Percentiles rank a stretch among this genome's conserved stretches.
Conservation (phyloP, 64 coral and sea anemone genomes). For the Pocillopora verrucosa region DNA sequence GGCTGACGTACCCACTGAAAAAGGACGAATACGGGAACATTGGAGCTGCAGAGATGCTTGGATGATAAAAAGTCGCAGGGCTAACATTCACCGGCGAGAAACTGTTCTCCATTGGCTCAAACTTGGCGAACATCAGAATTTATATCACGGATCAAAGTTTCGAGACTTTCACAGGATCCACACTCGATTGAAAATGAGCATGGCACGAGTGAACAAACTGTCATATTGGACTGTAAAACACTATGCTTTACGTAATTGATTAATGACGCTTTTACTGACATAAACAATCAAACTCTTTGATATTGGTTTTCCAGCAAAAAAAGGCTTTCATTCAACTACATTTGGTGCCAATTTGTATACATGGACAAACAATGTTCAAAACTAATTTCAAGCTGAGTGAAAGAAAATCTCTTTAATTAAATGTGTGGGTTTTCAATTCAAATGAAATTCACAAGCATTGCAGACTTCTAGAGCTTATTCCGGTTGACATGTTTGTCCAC, state of each 20-base stretch:
- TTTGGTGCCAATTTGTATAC: neutral
- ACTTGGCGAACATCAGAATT: neutral
- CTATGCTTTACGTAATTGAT: neutral
- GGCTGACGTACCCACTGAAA: neutral
- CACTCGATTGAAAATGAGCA: neutral
- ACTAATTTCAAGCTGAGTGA: neutral
- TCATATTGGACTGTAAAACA: constrained; percentile 7
- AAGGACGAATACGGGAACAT: neutral
- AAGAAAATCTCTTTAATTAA: neutral
- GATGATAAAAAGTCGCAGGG: neutral
- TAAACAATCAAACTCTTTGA: constrained; percentile 25
- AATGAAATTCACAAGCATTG: neutral
- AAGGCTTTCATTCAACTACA: neutral
- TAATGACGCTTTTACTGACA: neutral
- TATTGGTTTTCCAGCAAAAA: neutral
- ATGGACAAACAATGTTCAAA: neutral
- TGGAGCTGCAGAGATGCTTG: neutral
- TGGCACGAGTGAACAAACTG: constrained; percentile 29
- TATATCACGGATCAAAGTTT: too few relatives aligned
- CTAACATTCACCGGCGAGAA: neutral
- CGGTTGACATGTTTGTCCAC: neutral
- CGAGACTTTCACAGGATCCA: neutral
- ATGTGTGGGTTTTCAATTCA: neutral
- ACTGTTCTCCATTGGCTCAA: neutral
- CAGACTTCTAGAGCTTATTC: neutral